These are phyloP conservation scores for Stigmatopora argus DNA, from an alignment of 2,113 vertebrate species.

Conservation along the genomic window DNA sequence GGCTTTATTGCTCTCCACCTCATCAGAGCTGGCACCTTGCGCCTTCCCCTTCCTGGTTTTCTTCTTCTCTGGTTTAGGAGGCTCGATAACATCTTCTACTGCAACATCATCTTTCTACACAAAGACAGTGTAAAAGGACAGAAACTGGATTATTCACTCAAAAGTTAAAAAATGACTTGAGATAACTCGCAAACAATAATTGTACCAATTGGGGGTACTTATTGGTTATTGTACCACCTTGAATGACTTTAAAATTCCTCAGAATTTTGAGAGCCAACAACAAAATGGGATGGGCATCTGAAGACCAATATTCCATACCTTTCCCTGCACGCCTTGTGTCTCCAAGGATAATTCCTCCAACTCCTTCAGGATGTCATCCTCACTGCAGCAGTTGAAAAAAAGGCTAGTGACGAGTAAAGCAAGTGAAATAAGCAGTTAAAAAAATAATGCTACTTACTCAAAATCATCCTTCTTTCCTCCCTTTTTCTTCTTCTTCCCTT, in stretches of 20 bases:
- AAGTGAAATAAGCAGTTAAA: background rate
- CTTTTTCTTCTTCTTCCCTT: slow-evolving; percentile 89
- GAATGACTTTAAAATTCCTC: background rate
- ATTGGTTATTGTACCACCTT: too few species aligned
- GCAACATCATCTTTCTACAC: slow-evolving; percentile 75
- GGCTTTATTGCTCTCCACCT: slow-evolving; percentile 60
- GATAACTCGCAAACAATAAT: too few species aligned
- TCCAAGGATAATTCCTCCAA: slow-evolving; percentile 89
- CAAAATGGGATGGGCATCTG: background rate
- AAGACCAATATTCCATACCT: slow-evolving; percentile 50
- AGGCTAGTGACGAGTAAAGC: background rate
- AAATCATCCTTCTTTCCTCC: slow-evolving; percentile 85
- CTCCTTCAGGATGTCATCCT: slow-evolving; percentile 95
- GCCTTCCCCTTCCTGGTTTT: slow-evolving; percentile 85
- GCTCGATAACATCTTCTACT: slow-evolving; percentile 53
- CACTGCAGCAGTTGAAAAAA: slow-evolving; percentile 68
- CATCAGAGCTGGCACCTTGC: slow-evolving; percentile 65
- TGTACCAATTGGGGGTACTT: too few species aligned
- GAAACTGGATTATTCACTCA: too few species aligned
- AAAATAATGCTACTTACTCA: slow-evolving; percentile 70
- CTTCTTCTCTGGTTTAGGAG: slow-evolving; percentile 87
- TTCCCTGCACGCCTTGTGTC: slow-evolving; percentile 75
- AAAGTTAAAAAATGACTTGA: too few species aligned
- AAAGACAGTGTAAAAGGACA: background rate
- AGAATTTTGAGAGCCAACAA: background rate